A percentile compares a stretch with the other conserved stretches of the same genome.
These are phyloP conservation scores for Malacoraja senta DNA, from an alignment of 2,797 vertebrate species.

Conservation along the genomic window DNA sequence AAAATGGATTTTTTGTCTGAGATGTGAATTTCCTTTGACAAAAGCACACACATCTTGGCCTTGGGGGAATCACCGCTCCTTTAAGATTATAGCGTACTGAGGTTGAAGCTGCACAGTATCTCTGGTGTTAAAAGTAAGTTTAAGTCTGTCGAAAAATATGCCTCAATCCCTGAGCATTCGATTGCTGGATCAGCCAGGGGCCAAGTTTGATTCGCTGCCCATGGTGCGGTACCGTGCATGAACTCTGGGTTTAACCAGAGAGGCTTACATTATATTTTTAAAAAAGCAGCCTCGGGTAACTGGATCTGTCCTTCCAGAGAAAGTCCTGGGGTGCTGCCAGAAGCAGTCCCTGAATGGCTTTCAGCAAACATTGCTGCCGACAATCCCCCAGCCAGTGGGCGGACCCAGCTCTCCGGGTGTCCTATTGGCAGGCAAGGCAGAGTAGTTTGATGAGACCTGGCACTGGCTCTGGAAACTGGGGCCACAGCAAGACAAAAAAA, in stretches of 20 bases:
- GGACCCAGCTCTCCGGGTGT: slow-evolving; percentile 59
- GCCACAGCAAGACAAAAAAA: slow-evolving; percentile 60
- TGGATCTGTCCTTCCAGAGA: slow-evolving; percentile 56
- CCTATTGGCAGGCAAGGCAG: slow-evolving; percentile 60
- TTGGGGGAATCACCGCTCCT: slow-evolving; percentile 26
- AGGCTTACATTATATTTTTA: slow-evolving; percentile 53
- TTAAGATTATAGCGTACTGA: slow-evolving; percentile 11
- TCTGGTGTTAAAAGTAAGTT: slow-evolving; percentile 34
- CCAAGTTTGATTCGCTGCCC: slow-evolving; percentile 79
- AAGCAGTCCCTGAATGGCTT: slow-evolving; percentile 52
- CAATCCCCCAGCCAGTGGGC: slow-evolving; percentile 51
- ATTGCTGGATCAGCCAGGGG: slow-evolving; percentile 70
- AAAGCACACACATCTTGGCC: slow-evolving; percentile 28
- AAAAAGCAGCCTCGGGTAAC: slow-evolving; percentile 58
- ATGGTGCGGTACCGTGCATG: slow-evolving; percentile 67
- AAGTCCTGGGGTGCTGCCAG: slow-evolving; percentile 59
- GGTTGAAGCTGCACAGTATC: slow-evolving; percentile 23
- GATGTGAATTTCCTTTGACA: slow-evolving; percentile 34
- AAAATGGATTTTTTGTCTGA: slow-evolving; percentile 36
- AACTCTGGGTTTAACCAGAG: slow-evolving; percentile 57
- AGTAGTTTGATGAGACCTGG: slow-evolving; percentile 64
- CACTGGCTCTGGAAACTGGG: slow-evolving; percentile 60
- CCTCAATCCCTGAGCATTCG: slow-evolving; percentile 26
- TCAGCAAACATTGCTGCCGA: slow-evolving; percentile 51
- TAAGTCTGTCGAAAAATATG: slow-evolving; percentile 26